A percentile compares a stretch with the other conserved stretches of the same genome.
Conservation (phyloP, 2,797 vertebrate species). For the Emydoidea blandingii region DNA sequence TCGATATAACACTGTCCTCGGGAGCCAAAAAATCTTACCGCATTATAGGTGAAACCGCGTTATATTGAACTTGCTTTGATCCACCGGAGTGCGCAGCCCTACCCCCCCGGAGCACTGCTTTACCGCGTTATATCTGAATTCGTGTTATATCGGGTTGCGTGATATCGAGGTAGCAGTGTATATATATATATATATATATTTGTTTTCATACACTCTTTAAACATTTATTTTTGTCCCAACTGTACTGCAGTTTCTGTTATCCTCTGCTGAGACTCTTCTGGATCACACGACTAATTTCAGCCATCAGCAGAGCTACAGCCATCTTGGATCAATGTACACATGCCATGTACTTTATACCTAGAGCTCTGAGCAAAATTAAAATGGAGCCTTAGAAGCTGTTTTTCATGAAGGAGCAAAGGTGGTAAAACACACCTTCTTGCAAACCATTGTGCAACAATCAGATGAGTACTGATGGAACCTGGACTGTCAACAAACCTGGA, state of each 20-base stretch:
- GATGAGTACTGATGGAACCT: background rate
- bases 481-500: conserved; percentile 82
- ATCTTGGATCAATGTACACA: background rate
- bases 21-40: too few species aligned
- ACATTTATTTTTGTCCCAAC: background rate
- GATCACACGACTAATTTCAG: background rate
- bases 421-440: background rate
- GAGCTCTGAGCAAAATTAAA: background rate
- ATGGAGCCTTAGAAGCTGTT: background rate
- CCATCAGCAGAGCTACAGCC: background rate
- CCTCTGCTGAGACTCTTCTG: background rate
- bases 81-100: too few species aligned
- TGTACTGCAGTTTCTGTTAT: background rate
- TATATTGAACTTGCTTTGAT: too few species aligned
- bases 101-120: too few species aligned
- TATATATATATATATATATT: background rate
- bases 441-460: background rate
- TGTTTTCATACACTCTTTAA: background rate
- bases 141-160: too few species aligned
- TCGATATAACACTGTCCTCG: too few species aligned
- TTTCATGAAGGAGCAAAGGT: background rate
- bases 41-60: too few species aligned
- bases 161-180: too few species aligned
- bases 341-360: background rate
- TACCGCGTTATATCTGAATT: too few species aligned